A percentile compares a stretch with the other conserved stretches of the same genome.
phyloP scores from a whole-genome alignment of 1,140 invertebrate species.

The Drosophila pandora region DNA sequence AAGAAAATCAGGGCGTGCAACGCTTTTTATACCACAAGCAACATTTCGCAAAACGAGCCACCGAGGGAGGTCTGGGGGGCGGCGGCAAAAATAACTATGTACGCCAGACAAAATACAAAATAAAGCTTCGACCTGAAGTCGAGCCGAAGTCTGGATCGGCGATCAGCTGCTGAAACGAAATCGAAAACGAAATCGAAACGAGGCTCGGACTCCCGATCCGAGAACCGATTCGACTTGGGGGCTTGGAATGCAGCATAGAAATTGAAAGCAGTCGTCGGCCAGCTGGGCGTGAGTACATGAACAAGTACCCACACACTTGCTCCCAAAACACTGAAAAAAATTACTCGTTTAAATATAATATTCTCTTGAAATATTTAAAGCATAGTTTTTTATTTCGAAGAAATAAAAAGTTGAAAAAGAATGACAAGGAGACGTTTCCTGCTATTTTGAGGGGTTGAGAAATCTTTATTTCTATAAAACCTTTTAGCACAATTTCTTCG shows the following conservation, averaged over 20 bases:
- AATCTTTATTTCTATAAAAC: too few species aligned
- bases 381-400: too few species aligned
- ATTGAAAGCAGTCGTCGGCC: slow-evolving; percentile 52
- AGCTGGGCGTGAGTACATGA: slow-evolving; percentile 26
- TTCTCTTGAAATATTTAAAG: neutral
- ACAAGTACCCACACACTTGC: slow-evolving; percentile 14
- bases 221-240: slow-evolving; percentile 50
- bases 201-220: slow-evolving; percentile 33
- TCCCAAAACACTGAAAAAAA: neutral
- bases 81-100: slow-evolving; percentile 14
- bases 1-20: slow-evolving; percentile 83
- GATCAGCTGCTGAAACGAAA: slow-evolving; percentile 60
- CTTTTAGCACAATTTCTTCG: too few species aligned
- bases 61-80: slow-evolving; percentile 8
- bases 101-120: slow-evolving; percentile 19
- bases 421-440: too few species aligned
- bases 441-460: too few species aligned
- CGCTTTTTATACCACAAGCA: slow-evolving; percentile 81
- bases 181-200: slow-evolving; percentile 44
- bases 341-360: neutral
- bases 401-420: too few species aligned
- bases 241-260: slow-evolving; percentile 76
- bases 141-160: slow-evolving; percentile 61
- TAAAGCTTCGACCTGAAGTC: slow-evolving; percentile 38
- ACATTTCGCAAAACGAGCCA: slow-evolving; percentile 56